Percentiles rank a stretch among this genome's conserved stretches.
Evolutionary conservation across 2,797 vertebrate genomes (phyloP).

Genomic region (Chiroxiphia lanceolata): DNA sequence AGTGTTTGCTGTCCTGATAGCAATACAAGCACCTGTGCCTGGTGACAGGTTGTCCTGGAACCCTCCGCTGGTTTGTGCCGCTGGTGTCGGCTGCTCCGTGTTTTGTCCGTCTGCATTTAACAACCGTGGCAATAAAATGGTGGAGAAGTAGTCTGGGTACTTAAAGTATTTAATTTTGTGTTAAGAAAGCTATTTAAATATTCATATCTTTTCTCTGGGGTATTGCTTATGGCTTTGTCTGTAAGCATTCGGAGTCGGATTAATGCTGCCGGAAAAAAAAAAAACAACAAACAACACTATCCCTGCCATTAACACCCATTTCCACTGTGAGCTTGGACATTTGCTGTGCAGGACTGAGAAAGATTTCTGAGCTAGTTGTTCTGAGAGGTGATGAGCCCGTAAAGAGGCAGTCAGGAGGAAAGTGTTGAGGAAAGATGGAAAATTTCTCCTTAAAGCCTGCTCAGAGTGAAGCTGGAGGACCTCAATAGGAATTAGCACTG

Average conservation of each 20-base stretch:
- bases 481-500: not conserved
- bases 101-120: conserved; percentile 20
- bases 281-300: not conserved
- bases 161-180: conserved; percentile 61
- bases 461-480: not conserved
- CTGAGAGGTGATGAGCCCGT: not conserved
- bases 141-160: not conserved
- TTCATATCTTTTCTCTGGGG: conserved; percentile 41
- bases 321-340: not conserved
- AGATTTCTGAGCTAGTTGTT: not conserved
- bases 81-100: fast-evolving
- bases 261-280: not conserved
- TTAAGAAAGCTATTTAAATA: conserved; percentile 65
- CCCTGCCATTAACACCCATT: not conserved
- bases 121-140: not conserved
- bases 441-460: not conserved
- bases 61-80: not conserved
- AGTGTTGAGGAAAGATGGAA: not conserved
- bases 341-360: not conserved
- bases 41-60: not conserved
- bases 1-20: not conserved
- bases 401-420: not conserved
- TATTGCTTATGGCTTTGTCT: conserved; percentile 16
- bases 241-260: not conserved
- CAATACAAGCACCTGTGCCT: not conserved